Evolutionary conservation across 2,888 invertebrate species (phyloP), one percentile per base, ranked within the genome.

Genomic region (Deilephila elpenor): DNA sequence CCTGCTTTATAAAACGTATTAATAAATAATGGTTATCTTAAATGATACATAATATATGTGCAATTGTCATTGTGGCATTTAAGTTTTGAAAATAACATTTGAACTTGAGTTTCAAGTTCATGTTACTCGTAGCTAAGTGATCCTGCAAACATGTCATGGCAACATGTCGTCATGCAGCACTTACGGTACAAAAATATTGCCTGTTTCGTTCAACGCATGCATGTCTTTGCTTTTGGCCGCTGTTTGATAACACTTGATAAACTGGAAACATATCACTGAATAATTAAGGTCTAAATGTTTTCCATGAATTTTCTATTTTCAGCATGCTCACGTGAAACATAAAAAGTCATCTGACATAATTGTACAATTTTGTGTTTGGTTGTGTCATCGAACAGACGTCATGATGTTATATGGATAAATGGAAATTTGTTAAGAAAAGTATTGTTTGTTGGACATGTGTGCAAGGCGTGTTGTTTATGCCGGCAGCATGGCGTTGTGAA

Each of bases 401-500:
- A 62, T 53, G 20, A 11, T 53, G 32, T 32, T 20, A 60, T 32
- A 3, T 17, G n/a, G n/a, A 44, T 60, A 56, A 56, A 19, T n/a
- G n/a, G 56, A 56, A 19, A 56, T 56, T 56, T n/a, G 53, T 53
- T 56, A n/a, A 17, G 14, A 53, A 19, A 56, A 6, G 53, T 56
- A 5, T 56, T 14, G 14, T 19, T 56, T n/a, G 19, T 56, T 60
- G 19, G 8, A 72, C 34, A 62, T 70, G 60, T 25, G 37, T 72
- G 73, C 78, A 74, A 71, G 25, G 44, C 70, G 61, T 75, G 74
- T 14, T 25, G 60, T 73, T 20, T 78, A 71, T 81, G 79, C 78
- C 95, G 95, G 79, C 96, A 97, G 96, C 96, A 96, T 94, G 96
- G 95, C 80, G 84, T 80, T 83, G 95, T 95, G 91, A 96, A 95